phyloP scores from a whole-genome alignment of 2,797 vertebrate genomes.

The Urocyon cinereoargenteus region DNA sequence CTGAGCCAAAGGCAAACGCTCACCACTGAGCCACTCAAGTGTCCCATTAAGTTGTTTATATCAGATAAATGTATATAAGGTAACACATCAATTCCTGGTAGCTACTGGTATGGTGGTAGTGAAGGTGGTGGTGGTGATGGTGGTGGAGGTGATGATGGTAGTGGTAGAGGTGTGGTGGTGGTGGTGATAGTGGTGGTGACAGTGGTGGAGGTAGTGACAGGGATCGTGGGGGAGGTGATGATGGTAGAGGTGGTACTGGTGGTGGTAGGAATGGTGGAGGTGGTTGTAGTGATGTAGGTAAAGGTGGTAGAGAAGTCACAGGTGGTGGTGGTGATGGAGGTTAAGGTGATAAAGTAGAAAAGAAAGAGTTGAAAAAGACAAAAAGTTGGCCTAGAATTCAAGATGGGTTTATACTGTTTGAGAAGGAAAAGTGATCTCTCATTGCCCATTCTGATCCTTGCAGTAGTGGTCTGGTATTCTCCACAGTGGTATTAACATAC shows the following conservation, averaged over 20 bases:
- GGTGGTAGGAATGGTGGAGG: accelerated
- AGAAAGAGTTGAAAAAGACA: neutral
- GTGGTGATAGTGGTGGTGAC: accelerated
- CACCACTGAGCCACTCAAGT: too few relatives aligned
- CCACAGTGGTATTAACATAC: neutral
- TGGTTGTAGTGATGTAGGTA: accelerated
- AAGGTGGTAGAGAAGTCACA: too few relatives aligned
- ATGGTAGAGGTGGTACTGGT: neutral
- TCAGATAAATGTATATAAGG: neutral
- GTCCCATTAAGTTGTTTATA: neutral
- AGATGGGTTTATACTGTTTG: neutral
- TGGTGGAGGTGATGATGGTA: accelerated
- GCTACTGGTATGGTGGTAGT: neutral
- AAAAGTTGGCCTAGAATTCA: neutral
- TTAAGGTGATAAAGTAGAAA: neutral
- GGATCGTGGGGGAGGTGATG: accelerated
- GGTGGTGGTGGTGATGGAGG: too few relatives aligned
- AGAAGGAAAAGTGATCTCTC: neutral
- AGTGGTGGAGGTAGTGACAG: accelerated
- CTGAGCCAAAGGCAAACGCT: too few relatives aligned
- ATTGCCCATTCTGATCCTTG: neutral
- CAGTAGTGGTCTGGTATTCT: neutral
- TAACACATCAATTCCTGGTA: neutral
- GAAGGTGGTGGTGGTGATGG: too few relatives aligned
- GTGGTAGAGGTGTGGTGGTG: accelerated